Conservation (phyloP, 1,140 invertebrate species). For the Eubasilissa regina region DNA sequence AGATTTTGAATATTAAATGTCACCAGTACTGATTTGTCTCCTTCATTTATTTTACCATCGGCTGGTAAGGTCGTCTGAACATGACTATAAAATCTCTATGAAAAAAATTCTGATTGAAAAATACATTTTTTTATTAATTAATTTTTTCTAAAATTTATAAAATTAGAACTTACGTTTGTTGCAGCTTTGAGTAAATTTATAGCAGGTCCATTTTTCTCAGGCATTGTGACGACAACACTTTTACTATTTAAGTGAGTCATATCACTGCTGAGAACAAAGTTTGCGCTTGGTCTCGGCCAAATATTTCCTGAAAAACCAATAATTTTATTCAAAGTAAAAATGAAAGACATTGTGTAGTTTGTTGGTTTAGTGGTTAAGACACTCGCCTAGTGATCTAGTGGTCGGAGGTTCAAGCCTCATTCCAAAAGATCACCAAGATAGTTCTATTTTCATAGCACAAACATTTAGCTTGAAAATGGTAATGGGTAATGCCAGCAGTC, state of each 20-base stretch:
- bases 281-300: constrained; percentile 83
- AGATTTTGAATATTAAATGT: constrained; percentile 62
- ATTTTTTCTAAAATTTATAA: not conserved
- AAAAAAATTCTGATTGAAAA: constrained; percentile 21
- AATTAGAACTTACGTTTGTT: constrained; percentile 61
- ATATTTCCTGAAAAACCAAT: constrained; percentile 70
- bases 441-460: no score
- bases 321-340: constrained; percentile 16
- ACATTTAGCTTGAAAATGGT: no score
- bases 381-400: no score
- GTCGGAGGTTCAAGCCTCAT: no score
- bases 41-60: constrained; percentile 45
- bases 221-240: constrained; percentile 70
- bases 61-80: constrained; percentile 41
- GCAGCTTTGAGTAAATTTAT: constrained; percentile 68
- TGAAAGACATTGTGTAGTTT: not conserved
- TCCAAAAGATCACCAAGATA: no score
- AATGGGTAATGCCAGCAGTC: no score
- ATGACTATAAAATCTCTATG: constrained; percentile 50
- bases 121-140: not conserved
- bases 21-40: constrained; percentile 63
- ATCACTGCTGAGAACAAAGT: constrained; percentile 74
- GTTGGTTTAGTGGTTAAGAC: no score
- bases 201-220: constrained; percentile 64
- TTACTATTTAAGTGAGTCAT: constrained; percentile 76